phyloP scores from a whole-genome alignment of 1,140 invertebrate genomes.

The Streblospio benedicti region DNA sequence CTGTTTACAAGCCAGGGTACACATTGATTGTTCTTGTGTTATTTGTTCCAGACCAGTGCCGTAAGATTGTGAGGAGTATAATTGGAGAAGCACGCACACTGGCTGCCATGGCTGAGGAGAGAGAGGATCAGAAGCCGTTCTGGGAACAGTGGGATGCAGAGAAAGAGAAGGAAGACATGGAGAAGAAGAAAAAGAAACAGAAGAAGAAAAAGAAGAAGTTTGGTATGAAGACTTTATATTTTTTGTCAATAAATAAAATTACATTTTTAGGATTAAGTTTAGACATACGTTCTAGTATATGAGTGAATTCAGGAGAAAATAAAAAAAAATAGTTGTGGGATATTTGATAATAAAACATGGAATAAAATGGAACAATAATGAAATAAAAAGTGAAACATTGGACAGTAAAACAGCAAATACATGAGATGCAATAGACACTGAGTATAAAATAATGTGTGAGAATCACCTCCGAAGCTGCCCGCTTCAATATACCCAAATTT shows the following conservation, averaged over 20 bases:
- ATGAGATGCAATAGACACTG: background rate
- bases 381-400: background rate
- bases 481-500: background rate
- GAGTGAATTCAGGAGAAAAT: background rate
- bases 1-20: no score
- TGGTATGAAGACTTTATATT: background rate
- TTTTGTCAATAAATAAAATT: background rate
- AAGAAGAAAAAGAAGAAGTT: background rate
- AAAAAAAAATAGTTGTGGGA: background rate
- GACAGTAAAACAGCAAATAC: background rate
- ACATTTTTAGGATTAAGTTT: background rate
- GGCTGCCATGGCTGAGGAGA: background rate
- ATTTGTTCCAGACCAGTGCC: background rate
- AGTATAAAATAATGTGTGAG: background rate
- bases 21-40: no score
- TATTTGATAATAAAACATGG: background rate
- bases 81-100: constrained; percentile 1
- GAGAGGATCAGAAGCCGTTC: background rate
- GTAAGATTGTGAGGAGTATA: background rate
- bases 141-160: background rate
- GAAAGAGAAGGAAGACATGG: background rate
- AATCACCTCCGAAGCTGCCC: background rate
- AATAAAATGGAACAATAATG: background rate
- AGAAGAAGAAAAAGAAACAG: background rate
- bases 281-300: background rate